Base-by-base conservation (phyloP, 2,113 vertebrate genomes). In the Seriola quinqueradiata region DNA sequence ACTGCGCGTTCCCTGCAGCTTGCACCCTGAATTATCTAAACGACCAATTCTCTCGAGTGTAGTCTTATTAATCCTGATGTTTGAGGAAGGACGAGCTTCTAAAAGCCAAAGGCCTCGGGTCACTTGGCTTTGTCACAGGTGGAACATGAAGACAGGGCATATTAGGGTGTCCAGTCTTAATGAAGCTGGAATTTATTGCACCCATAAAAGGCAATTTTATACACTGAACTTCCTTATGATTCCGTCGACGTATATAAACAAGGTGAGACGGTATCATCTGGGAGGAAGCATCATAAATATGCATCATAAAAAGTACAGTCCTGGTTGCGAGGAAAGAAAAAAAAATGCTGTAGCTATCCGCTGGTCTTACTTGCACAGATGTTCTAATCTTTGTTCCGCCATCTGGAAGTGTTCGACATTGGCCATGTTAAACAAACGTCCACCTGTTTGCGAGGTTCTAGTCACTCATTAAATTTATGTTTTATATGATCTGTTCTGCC, bases 131-230 rank as follows among this genome's bases (percentile, higher is more conserved):
- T 36, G 14, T 21, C 38, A 58, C 6, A 34, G 67, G 67, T 55
- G 23, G 70, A 67, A 76, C 28, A 36, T 59, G 21, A 25, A 38
- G 16, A 28, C 44, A 0, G 3, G 57, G 25, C 19, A 8, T n/a
- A 19, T 14, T 23, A 11, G 36, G 64, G 65, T 71, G 73, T 70
- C 81, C 66, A 10, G 17, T 23, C 36, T 76, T 77, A 79, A 89
- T 73, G 36, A 76, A 73, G 72, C 66, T 76, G 75, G 73, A 70
- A 46, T 67, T 57, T 42, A 68, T 79, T 61, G 21, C 60, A 25
- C 38, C 9, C 6, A 21, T 79, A 34, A 76, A 70, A 52, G 28
- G 75, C 48, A 36, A 21, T 63, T 71, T 77, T 17, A 74, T 55
- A 60, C 10, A 12, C 55, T 34, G 14, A 32, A 77, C 46, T 10